These are phyloP conservation scores for Sarcophaga variegata DNA, from an alignment of 2,888 invertebrate species.

Conservation along the genomic window DNA sequence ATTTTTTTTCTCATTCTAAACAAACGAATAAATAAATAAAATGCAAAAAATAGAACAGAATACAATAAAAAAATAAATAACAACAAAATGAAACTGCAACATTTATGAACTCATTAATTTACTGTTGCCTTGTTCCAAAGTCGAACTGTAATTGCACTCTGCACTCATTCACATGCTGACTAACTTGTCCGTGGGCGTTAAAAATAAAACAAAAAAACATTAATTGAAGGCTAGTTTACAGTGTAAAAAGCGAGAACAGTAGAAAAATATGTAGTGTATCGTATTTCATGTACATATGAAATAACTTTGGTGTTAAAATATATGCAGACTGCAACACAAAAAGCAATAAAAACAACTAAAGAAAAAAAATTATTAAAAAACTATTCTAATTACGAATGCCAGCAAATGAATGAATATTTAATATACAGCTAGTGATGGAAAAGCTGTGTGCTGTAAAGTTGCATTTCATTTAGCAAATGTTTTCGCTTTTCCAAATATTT, in stretches of 20 bases:
- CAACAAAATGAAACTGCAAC: constrained; percentile 21
- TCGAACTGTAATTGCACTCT: constrained; percentile 50
- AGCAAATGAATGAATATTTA: constrained; percentile 21
- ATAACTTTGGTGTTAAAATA: constrained; percentile 37
- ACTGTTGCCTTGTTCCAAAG: constrained; percentile 45
- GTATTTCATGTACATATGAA: constrained; percentile 20
- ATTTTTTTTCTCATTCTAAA: constrained; percentile 9
- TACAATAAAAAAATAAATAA: constrained; percentile 10
- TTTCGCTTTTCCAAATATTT: no score
- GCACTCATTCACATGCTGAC: constrained; percentile 6
- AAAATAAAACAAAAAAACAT: neutral
- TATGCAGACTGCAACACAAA: neutral
- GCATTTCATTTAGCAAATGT: neutral
- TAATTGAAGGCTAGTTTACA: constrained; percentile 12
- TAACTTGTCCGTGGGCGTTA: constrained; percentile 2
- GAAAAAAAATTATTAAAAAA: constrained; percentile 12
- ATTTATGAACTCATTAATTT: constrained; percentile 67
- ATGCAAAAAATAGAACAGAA: neutral
- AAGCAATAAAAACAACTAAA: neutral
- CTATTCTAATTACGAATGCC: constrained; percentile 46
- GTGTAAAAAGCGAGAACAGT: no score
- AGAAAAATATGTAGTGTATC: neutral
- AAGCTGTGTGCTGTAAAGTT: neutral
- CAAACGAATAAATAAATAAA: constrained; percentile 3
- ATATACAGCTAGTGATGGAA: neutral